Percentiles rank a stretch among this genome's conserved stretches.
Conservation (phyloP, 2,797 vertebrate species). For the Coranthus polyacanthus region DNA sequence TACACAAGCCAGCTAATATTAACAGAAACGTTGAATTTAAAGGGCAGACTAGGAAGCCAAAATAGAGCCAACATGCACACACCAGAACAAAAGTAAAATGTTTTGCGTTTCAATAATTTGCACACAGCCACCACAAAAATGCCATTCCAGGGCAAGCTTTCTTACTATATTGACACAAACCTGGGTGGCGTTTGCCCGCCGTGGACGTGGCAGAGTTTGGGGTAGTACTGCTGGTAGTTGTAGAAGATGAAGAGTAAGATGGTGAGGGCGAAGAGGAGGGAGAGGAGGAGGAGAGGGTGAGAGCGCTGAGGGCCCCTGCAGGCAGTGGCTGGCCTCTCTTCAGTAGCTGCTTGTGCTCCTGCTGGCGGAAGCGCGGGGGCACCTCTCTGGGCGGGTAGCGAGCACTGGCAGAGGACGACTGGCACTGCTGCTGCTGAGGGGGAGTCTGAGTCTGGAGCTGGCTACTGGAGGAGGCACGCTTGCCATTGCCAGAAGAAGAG, state of each 20-base stretch:
- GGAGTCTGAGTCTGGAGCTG: slow-evolving; percentile 78
- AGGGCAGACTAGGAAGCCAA: background rate
- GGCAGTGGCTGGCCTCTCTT: slow-evolving; percentile 96
- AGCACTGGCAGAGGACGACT: slow-evolving; percentile 86
- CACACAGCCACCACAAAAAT: slow-evolving; percentile 26
- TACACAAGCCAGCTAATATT: too few relatives aligned
- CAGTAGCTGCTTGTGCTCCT: slow-evolving; percentile 98
- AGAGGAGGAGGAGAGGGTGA: slow-evolving; percentile 64
- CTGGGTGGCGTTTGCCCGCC: slow-evolving; percentile 85
- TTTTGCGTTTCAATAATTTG: slow-evolving; percentile 5
- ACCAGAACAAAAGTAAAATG: slow-evolving; percentile 3
- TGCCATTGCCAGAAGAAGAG: slow-evolving; percentile 88
- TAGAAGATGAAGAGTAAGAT: slow-evolving; percentile 62
- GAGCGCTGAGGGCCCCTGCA: slow-evolving; percentile 82
- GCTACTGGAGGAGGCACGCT: slow-evolving; percentile 85
- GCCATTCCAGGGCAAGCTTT: background rate
- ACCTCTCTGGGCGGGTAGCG: slow-evolving; percentile 96
- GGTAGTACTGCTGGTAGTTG: slow-evolving; percentile 67
- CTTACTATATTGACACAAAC: slow-evolving; percentile 62
- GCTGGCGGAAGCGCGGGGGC: slow-evolving; percentile 97
- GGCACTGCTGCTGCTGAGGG: slow-evolving; percentile 76
- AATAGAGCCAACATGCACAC: slow-evolving; percentile 9
- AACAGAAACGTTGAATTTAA: too few relatives aligned
- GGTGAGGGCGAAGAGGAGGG: slow-evolving; percentile 63
- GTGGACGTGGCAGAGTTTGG: slow-evolving; percentile 73